Percentiles rank a stretch among this genome's conserved stretches.
These are phyloP conservation scores for Glaucopsyche alexis DNA, from an alignment of 2,888 invertebrate genomes.

Conservation along the genomic window DNA sequence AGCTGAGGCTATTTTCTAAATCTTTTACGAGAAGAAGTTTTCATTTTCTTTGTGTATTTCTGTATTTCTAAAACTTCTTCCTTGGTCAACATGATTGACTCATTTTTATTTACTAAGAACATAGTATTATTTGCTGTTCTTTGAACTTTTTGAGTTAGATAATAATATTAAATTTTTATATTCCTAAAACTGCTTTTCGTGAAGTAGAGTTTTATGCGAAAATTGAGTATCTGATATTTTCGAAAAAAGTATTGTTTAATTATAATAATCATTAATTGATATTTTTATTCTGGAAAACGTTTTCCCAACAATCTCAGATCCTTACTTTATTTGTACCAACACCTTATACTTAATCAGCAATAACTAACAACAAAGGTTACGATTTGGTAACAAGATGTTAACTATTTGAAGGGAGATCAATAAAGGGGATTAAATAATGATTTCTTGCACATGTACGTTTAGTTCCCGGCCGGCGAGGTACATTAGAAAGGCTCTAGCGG, in stretches of 20 bases:
- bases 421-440: conserved; percentile 3
- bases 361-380: background rate
- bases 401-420: background rate
- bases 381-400: background rate
- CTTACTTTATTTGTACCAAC: too few species aligned
- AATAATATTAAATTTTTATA: conserved; percentile 1
- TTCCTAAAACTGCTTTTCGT: background rate
- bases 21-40: background rate
- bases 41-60: background rate
- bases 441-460: background rate
- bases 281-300: too few species aligned
- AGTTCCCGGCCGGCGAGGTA: background rate
- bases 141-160: background rate
- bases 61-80: background rate
- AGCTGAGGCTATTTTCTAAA: background rate
- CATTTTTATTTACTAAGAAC: background rate
- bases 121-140: background rate
- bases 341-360: too few species aligned
- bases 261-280: too few species aligned
- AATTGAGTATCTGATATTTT: background rate
- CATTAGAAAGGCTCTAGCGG: conserved; percentile 23
- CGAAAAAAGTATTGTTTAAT: too few species aligned
- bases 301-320: too few species aligned
- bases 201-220: background rate
- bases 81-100: background rate